Percentiles rank a stretch among this genome's conserved stretches.
These are phyloP conservation scores for Oscheius sp. DNA, from an alignment of 1,140 invertebrate species.

Conservation along the genomic window DNA sequence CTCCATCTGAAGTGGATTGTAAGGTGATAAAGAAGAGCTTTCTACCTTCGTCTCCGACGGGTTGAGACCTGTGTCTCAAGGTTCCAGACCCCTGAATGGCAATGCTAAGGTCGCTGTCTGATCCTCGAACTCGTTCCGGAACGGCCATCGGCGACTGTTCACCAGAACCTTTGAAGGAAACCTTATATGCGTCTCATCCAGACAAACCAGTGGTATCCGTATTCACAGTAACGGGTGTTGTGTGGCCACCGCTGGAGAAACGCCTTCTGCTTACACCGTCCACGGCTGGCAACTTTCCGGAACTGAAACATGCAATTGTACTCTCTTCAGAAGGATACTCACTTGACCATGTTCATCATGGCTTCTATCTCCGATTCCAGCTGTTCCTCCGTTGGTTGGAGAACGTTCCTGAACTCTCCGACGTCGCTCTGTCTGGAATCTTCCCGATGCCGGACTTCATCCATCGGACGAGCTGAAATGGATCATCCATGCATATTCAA, in stretches of 20 bases:
- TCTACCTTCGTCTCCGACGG: no score
- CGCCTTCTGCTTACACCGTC: neutral
- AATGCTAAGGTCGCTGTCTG: neutral
- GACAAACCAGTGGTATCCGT: neutral
- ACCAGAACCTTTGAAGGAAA: constrained; percentile 3
- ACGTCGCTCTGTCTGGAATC: constrained; percentile 10
- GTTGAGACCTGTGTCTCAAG: constrained; percentile 25
- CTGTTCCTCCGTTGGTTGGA: neutral
- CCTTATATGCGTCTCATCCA: neutral
- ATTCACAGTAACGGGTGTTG: neutral
- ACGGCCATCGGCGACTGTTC: neutral
- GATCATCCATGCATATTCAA: no score
- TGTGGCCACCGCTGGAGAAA: neutral
- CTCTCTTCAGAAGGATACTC: no score
- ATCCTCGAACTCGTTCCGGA: neutral
- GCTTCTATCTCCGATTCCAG: neutral
- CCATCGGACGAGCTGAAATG: constrained; percentile 1
- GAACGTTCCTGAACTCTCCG: constrained; percentile 21
- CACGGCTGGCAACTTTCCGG: neutral
- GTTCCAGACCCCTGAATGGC: constrained; percentile 21
- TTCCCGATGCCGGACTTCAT: constrained; percentile 13
- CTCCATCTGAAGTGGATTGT: neutral
- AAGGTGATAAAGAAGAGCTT: no score
- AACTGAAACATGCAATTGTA: no score
- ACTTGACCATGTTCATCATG: constrained; percentile 14